phyloP scores from a whole-genome alignment of 2,797 vertebrate genomes.

The Falco naumanni region DNA sequence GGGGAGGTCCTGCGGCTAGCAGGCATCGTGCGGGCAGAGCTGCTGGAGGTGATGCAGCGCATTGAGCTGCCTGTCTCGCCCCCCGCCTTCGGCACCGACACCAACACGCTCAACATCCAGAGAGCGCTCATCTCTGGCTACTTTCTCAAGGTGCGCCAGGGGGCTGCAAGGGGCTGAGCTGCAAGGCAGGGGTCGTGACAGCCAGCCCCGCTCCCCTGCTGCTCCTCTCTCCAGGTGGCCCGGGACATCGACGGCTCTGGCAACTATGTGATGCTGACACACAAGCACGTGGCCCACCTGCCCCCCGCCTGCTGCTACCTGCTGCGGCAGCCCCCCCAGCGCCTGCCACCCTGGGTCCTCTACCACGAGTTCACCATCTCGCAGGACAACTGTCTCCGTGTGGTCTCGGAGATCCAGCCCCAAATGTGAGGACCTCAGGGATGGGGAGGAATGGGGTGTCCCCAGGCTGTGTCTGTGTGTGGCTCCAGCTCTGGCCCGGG shows the following conservation, averaged over 20 bases:
- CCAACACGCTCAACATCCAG: conserved; percentile 90
- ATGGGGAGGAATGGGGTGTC: rapidly evolving
- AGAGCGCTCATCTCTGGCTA: conserved; percentile 92
- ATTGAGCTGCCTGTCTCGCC: conserved; percentile 93
- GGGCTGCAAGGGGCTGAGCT: rapidly evolving
- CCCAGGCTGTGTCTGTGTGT: rapidly evolving
- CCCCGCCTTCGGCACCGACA: conserved; percentile 88
- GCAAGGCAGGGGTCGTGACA: rapidly evolving
- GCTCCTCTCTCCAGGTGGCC: conserved; percentile 83
- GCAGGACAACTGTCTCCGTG: conserved; percentile 91
- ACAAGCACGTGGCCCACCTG: conserved; percentile 93
- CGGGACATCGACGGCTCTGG: conserved; percentile 92
- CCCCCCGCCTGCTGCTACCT: conserved; percentile 87
- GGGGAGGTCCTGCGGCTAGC: conserved; percentile 84
- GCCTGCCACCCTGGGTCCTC: conserved; percentile 89
- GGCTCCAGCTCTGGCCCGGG: no score
- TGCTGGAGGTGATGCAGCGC: conserved; percentile 91
- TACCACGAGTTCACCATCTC: conserved; percentile 95
- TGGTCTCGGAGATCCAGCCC: conserved; percentile 90
- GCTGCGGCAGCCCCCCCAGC: conserved; percentile 78
- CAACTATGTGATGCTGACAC: conserved; percentile 93
- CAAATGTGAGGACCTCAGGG: conserved; percentile 84
- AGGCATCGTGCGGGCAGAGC: conserved; percentile 84
- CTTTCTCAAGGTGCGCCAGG: conserved; percentile 84
- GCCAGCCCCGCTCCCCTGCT: rapidly evolving